phyloP scores from a whole-genome alignment of 2,888 invertebrate genomes.

The Pterostichus madidus region DNA sequence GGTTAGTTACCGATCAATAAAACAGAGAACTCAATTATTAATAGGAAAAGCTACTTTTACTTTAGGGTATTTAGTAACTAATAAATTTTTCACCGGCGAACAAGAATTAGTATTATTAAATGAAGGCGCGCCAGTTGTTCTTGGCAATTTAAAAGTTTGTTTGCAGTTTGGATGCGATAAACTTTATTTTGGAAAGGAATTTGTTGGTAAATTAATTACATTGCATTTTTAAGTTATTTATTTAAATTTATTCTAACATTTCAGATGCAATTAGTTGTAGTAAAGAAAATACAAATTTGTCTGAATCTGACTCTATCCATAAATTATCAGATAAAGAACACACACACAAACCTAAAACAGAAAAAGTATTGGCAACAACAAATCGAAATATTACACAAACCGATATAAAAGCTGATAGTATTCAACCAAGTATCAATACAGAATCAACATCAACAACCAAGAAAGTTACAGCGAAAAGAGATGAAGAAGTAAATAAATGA shows the following conservation, averaged over 20 bases:
- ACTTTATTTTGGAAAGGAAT: constrained; percentile 78
- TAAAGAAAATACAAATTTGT: constrained; percentile 69
- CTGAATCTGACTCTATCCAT: constrained; percentile 69
- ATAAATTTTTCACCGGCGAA: constrained; percentile 74
- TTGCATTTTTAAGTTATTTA: constrained; percentile 14
- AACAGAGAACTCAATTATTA: constrained; percentile 76
- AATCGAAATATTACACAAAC: constrained; percentile 24
- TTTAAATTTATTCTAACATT: constrained; percentile 62
- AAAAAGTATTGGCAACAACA: constrained; percentile 20
- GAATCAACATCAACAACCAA: constrained; percentile 17
- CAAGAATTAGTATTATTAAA: constrained; percentile 76
- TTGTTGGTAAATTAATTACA: constrained; percentile 74
- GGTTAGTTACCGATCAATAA: constrained; percentile 76
- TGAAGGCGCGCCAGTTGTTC: constrained; percentile 75
- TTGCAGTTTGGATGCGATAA: constrained; percentile 78
- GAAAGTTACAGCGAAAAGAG: constrained; percentile 59
- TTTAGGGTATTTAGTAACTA: constrained; percentile 74
- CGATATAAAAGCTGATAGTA: constrained; percentile 13
- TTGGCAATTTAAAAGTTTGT: constrained; percentile 77
- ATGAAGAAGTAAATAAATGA: constrained; percentile 70
- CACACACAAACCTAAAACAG: neutral
- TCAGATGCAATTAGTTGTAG: constrained; percentile 71
- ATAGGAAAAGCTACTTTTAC: constrained; percentile 77
- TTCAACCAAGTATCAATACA: constrained; percentile 8
- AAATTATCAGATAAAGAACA: constrained; percentile 39